phyloP scores from a whole-genome alignment of 2,888 invertebrate species.

The Trichopoda pennipes region DNA sequence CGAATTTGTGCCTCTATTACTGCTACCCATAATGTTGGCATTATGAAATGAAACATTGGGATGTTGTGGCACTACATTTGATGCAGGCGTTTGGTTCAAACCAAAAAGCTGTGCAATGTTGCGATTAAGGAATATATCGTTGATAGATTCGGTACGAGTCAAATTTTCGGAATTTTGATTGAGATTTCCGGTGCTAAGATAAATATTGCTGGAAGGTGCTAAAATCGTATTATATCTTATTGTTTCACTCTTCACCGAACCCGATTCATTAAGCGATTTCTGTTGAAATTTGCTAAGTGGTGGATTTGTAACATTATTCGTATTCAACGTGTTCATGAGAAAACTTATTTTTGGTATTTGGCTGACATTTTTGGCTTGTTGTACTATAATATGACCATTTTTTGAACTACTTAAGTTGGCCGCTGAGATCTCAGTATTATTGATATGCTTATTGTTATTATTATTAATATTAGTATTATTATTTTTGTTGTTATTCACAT shows the following conservation, averaged over 20 bases:
- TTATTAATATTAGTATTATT: conserved; percentile 62
- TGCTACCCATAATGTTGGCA: conserved; percentile 72
- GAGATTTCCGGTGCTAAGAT: conserved; percentile 69
- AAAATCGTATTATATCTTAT: conserved; percentile 72
- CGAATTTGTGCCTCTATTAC: conserved; percentile 63
- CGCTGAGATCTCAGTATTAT: conserved; percentile 59
- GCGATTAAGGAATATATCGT: conserved; percentile 79
- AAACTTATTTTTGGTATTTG: conserved; percentile 75
- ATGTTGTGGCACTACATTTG: conserved; percentile 58
- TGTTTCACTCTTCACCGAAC: conserved; percentile 71
- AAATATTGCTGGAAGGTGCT: conserved; percentile 71
- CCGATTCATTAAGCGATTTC: conserved; percentile 65
- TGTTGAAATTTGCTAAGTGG: conserved; percentile 42
- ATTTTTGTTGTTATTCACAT: conserved; percentile 70
- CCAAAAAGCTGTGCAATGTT: conserved; percentile 78
- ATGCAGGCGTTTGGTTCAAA: conserved; percentile 65
- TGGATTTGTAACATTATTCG: conserved; percentile 61
- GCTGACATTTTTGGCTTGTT: conserved; percentile 66
- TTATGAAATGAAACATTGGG: conserved; percentile 73
- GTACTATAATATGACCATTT: conserved; percentile 62
- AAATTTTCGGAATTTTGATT: conserved; percentile 70
- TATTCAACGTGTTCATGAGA: conserved; percentile 71
- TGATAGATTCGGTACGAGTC: conserved; percentile 75
- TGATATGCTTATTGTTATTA: no score
- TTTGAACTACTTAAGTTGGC: conserved; percentile 62